phyloP scores from a whole-genome alignment of 2,888 invertebrate genomes.

The Diachrysia chrysitis region DNA sequence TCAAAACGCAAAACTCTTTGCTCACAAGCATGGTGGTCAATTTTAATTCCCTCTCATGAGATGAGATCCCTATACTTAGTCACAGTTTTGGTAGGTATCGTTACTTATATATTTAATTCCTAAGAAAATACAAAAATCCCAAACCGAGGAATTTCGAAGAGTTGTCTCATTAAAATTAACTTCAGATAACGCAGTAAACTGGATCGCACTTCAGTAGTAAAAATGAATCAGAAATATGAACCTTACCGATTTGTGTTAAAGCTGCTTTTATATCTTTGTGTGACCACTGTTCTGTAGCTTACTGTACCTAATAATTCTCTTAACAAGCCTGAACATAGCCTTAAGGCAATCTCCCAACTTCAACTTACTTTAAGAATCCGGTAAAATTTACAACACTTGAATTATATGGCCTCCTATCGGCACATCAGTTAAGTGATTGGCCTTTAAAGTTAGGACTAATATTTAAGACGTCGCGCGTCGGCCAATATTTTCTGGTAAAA shows the following conservation, averaged over 20 bases:
- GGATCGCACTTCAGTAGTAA: not conserved
- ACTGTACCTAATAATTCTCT: not conserved
- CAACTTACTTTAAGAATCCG: conserved; percentile 32
- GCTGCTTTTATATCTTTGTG: no score
- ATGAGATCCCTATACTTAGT: no score
- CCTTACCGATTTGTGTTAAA: not conserved
- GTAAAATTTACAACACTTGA: conserved; percentile 45
- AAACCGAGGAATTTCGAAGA: conserved; percentile 11
- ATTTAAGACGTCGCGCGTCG: not conserved
- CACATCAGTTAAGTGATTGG: not conserved
- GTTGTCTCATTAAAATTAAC: conserved; percentile 43
- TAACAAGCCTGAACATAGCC: conserved; percentile 32
- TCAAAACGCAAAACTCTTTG: no score
- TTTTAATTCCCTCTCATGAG: no score
- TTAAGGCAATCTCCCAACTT: conserved; percentile 38
- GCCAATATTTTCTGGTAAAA: not conserved
- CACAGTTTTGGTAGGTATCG: no score
- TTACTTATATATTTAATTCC: no score
- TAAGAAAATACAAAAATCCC: not conserved
- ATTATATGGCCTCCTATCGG: conserved; percentile 11
- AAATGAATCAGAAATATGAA: not conserved
- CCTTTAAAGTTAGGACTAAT: not conserved
- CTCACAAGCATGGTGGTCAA: no score
- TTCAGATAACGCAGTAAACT: conserved; percentile 32
- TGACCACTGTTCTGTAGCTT: not conserved